These are phyloP conservation scores for Timema podura DNA, from an alignment of 2,888 invertebrate genomes.

Conservation along the genomic window DNA sequence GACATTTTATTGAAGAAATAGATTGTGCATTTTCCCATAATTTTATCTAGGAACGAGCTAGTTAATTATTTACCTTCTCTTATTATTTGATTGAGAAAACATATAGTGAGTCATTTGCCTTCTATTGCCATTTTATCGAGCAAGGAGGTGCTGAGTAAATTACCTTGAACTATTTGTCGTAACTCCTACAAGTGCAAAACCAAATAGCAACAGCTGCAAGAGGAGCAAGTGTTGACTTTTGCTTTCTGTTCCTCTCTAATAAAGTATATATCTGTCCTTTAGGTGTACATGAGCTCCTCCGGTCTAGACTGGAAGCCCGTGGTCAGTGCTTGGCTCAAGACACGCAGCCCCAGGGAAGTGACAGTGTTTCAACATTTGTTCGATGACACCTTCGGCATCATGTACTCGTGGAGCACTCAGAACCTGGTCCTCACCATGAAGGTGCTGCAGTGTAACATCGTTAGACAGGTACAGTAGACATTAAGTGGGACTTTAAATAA, in stretches of 20 bases:
- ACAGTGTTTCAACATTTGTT: slow-evolving; percentile 69
- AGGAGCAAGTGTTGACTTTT: no score
- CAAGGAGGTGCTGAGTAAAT: no score
- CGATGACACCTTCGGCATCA: slow-evolving; percentile 65
- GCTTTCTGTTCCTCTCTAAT: no score
- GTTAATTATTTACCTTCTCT: no score
- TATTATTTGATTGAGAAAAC: no score
- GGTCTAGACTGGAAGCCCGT: slow-evolving; percentile 92
- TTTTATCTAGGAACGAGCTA: no score
- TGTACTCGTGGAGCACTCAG: slow-evolving; percentile 82
- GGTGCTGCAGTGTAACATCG: slow-evolving; percentile 86
- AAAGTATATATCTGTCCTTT: neutral
- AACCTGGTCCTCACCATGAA: slow-evolving; percentile 78
- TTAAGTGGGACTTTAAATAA: neutral
- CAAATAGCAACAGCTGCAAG: no score
- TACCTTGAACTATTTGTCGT: no score
- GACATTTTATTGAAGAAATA: slow-evolving; percentile 13
- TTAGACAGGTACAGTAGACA: slow-evolving; percentile 54
- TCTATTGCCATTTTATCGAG: no score
- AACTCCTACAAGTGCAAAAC: no score
- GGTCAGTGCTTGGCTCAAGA: slow-evolving; percentile 77
- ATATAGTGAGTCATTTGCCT: no score
- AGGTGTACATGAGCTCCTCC: slow-evolving; percentile 94
- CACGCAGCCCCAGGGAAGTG: slow-evolving; percentile 52
- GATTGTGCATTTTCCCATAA: neutral